phyloP scores from a whole-genome alignment of 2,113 vertebrate species.

The Connochaetes taurinus region DNA sequence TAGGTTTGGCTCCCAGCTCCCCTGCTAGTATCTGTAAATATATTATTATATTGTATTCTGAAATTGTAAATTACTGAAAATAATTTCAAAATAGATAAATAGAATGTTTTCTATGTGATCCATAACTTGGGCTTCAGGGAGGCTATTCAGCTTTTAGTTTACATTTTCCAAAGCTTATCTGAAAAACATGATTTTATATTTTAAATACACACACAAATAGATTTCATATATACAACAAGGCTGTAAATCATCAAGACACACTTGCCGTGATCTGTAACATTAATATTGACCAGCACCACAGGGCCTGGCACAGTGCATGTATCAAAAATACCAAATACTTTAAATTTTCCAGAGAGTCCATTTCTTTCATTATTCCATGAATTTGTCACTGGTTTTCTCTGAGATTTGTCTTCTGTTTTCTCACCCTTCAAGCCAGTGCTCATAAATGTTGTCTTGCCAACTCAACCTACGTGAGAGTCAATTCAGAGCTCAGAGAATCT shows the following conservation, averaged over 20 bases:
- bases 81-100: neutral
- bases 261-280: neutral
- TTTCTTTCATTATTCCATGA: neutral
- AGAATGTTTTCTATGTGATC: neutral
- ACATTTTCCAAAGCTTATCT: neutral
- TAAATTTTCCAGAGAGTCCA: neutral
- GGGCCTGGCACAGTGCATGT: neutral
- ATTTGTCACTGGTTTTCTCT: neutral
- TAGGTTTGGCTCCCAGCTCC: neutral
- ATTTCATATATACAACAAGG: neutral
- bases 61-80: constrained; percentile 1
- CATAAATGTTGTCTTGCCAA: neutral
- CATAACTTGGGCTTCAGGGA: neutral
- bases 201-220: neutral
- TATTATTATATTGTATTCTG: neutral
- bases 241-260: neutral
- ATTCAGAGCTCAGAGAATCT: neutral
- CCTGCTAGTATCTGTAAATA: neutral
- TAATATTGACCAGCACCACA: neutral
- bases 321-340: neutral
- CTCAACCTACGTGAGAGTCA: neutral
- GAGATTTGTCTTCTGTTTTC: neutral
- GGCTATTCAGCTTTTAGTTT: neutral
- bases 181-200: neutral
- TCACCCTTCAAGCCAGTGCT: neutral